Evolutionary conservation across 2,888 invertebrate genomes (phyloP), one percentile per base, ranked within the genome.

Genomic region (Heliconius sara): DNA sequence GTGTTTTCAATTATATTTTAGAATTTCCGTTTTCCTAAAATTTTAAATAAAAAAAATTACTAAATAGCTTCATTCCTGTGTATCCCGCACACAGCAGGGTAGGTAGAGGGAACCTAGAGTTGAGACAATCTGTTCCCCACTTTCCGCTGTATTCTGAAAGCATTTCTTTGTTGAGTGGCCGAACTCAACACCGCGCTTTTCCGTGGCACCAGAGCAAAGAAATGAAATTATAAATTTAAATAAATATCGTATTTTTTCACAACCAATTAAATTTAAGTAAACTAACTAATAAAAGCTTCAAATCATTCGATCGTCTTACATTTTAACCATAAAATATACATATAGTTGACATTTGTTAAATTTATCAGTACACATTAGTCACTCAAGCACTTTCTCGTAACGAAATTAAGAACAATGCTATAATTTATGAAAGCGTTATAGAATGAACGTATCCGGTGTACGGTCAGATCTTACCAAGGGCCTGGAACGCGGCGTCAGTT

Each of bases 401-500:
- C n/a, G 60, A 60, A 60, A 39, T 34, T 60, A 34, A 60, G 34
- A 60, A 60, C 34, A 60, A 60, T 39, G n/a, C 57, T 22, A 25
- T 72, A 72, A 72, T 72, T 57, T 72, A 72, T 73, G 25, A 47
- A 34, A 73, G 34, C 47, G 30, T 66, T 66, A 57, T 39, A 57
- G 39, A 73, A 73, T 60, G 43, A 78, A 57, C 72, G 52, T 78
- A 73, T 67, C 78, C 57, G 52, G 66, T 67, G 73, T 22, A 16
- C 57, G 34, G 34, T 25, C 57, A 78, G 66, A 70, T n/a, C 68
- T 47, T n/a, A 75, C 47, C 67, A 67, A 67, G 78, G 39, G 75
- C 68, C 67, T 74, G 57, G 25, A 74, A 79, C 43, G 63, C 78
- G 63, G 63, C 78, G 68, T 74, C 75, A 79, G 63, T 72, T 79